Percentiles rank a stretch among this genome's conserved stretches.
Conservation (phyloP, 1,140 invertebrate species). For the Phortica variegata region DNA sequence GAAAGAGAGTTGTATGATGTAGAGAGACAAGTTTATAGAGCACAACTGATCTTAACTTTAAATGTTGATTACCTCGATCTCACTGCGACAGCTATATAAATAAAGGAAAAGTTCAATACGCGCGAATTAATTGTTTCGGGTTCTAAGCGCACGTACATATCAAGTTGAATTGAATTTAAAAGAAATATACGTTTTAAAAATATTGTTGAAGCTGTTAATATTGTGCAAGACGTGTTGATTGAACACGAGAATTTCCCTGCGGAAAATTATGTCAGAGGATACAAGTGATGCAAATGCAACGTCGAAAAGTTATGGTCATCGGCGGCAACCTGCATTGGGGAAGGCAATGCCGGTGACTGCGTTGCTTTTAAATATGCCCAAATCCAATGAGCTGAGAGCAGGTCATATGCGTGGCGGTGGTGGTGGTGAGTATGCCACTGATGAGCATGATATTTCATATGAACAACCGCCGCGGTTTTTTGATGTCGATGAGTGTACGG, state of each 20-base stretch:
- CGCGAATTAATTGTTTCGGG: not conserved
- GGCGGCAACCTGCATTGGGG: slow-evolving; percentile 43
- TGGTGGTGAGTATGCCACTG: slow-evolving; percentile 5
- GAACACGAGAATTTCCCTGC: too few relatives aligned
- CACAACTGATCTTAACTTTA: too few relatives aligned
- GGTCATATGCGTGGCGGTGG: slow-evolving; percentile 13
- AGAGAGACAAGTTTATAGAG: too few relatives aligned
- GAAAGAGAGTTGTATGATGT: too few relatives aligned
- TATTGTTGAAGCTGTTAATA: too few relatives aligned
- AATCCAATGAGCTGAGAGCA: not conserved
- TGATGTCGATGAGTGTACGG: slow-evolving; percentile 14
- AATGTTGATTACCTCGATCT: too few relatives aligned
- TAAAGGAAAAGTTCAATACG: not conserved
- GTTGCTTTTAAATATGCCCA: slow-evolving; percentile 35
- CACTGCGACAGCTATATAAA: not conserved
- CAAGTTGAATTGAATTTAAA: slow-evolving; percentile 1
- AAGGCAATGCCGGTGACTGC: slow-evolving; percentile 53
- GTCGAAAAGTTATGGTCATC: slow-evolving; percentile 36
- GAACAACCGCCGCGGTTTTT: slow-evolving; percentile 42
- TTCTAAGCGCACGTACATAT: slow-evolving; percentile 53
- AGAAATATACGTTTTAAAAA: not conserved
- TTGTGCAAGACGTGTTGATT: too few relatives aligned
- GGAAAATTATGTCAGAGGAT: not conserved
- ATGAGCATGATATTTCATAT: too few relatives aligned
- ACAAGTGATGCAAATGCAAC: not conserved